Base-by-base conservation (phyloP, 2,113 vertebrate species). In the Mellivora capensis region DNA sequence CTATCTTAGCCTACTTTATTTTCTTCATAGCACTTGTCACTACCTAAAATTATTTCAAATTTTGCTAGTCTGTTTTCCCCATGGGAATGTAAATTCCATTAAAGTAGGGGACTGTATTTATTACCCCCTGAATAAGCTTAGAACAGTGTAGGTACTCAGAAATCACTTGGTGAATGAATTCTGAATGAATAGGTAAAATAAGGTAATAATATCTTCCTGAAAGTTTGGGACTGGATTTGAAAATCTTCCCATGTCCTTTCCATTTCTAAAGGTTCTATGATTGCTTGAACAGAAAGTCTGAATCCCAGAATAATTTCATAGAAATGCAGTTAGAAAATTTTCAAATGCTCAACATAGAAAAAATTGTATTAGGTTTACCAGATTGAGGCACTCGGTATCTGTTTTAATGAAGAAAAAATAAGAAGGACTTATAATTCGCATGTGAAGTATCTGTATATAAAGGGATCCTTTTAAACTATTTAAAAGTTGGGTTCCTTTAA, bases 201-300 rank as follows among this genome's bases (percentile, higher is more conserved):
- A 74, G 8, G 11, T 52, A 81, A 54, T 34, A 23, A n/a, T 81
- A 71, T 49, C 37, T 52, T 82, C 27, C 67, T 57, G 13, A 64
- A 96, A 47, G 42, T 72, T 67, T 89, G 86, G 54, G 86, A 89
- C 34, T 67, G 7, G 20, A 81, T 93, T 94, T 93, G 64, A 96
- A 93, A 89, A 82, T 76, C 39, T 94, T 96, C 47, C 44, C 61
- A 12, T 76, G 42, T 49, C 7, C 4, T 96, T 93, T 71, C 69
- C 11, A 31, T 57, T 64, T 84, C 79, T 79, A 72, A 92, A 87
- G 37, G 59, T 67, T 93, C 64, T 64, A 31, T 34, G 52, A 87
- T 27, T 90, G 29, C 47, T 59, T 47, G 7, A 82, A 81, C 20
- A 79, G 89, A 52, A 94, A 91, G 67, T 49, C n/a, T 10, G 13